phyloP scores from a whole-genome alignment of 1,140 invertebrate species.

The Hycleus cichorii region DNA sequence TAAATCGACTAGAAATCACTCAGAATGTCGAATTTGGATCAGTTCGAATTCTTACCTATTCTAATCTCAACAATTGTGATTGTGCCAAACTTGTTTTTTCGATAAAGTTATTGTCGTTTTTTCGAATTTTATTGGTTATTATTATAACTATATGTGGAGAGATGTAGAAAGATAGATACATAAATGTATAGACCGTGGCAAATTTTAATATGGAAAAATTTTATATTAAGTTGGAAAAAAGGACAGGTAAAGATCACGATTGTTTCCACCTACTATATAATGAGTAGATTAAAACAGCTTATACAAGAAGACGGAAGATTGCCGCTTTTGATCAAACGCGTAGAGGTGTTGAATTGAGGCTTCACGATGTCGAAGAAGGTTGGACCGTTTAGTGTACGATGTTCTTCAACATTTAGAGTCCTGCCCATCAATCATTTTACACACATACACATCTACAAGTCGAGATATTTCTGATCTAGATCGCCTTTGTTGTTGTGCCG shows the following conservation, averaged over 20 bases:
- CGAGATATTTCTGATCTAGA: slow-evolving; percentile 31
- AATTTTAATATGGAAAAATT: slow-evolving; percentile 8
- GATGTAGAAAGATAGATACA: too few species aligned
- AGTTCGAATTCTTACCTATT: too few species aligned
- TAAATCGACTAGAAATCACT: too few species aligned
- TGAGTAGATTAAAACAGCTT: slow-evolving; percentile 27
- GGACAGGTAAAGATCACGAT: slow-evolving; percentile 13
- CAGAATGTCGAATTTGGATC: too few species aligned
- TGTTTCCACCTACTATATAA: slow-evolving; percentile 29
- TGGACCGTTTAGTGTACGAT: slow-evolving; percentile 27
- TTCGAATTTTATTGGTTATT: too few species aligned
- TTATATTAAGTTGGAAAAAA: slow-evolving; percentile 8
- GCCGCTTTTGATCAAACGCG: slow-evolving; percentile 25
- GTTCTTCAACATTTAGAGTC: slow-evolving; percentile 15
- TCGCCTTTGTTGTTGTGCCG: slow-evolving; percentile 23
- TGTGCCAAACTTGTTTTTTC: too few species aligned
- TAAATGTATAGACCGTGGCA: slow-evolving; percentile 1
- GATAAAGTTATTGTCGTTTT: too few species aligned
- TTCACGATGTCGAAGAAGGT: slow-evolving; percentile 27
- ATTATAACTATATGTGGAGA: too few species aligned
- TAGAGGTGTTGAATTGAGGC: slow-evolving; percentile 34
- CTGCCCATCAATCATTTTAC: slow-evolving; percentile 33
- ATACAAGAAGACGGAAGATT: slow-evolving; percentile 16
- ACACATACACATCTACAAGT: slow-evolving; percentile 5
- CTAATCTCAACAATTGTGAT: too few species aligned